Base-by-base conservation (phyloP, 2,113 vertebrate genomes). In the Brienomyrus longianalis region DNA sequence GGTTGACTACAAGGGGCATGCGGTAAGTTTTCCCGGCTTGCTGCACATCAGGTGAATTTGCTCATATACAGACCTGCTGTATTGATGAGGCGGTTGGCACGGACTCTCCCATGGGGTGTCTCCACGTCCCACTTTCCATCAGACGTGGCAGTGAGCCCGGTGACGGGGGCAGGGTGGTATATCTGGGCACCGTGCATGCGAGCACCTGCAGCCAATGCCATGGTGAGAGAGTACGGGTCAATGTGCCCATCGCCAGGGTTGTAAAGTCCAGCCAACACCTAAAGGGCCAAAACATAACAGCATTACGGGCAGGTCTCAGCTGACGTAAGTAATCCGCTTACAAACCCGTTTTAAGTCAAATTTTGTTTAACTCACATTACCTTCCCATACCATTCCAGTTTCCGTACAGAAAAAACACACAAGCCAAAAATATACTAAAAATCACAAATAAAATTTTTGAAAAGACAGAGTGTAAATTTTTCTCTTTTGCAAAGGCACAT, bases 171-270 rank as follows among this genome's bases (percentile, higher is more conserved):
- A 0, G 97, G 97, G 86, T 96, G 97, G 93, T 97, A 98, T 92
- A 99, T 95, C n/a, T 97, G 95, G n/a, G 98, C 98, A 3, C 98
- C 98, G 0, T 98, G 97, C 96, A 98, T 97, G 54, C 98, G 97
- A 88, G 98, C 98, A n/a, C 98, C 98, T 21, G 97, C 96, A 19
- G 98, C 98, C 93, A 99, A 94, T 8, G 98, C 98, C 98, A 99
- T 99, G 0, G 98, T 99, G 83, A 99, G 96, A 88, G 98, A 99
- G 92, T 99, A 99, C 0, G 98, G 98, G 94, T 99, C 98, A n/a
- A 99, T 99, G 93, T 99, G 98, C 43, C 98, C 98, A 88, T 99
- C 98, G 89, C 97, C 98, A 74, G 98, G 97, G 27, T 98, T 99
- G 93, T 99, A 97, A 9, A 99, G 95, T 47, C 98, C 98, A 59